phyloP scores from a whole-genome alignment of 2,888 invertebrate genomes.

The Abscondita cerata region DNA sequence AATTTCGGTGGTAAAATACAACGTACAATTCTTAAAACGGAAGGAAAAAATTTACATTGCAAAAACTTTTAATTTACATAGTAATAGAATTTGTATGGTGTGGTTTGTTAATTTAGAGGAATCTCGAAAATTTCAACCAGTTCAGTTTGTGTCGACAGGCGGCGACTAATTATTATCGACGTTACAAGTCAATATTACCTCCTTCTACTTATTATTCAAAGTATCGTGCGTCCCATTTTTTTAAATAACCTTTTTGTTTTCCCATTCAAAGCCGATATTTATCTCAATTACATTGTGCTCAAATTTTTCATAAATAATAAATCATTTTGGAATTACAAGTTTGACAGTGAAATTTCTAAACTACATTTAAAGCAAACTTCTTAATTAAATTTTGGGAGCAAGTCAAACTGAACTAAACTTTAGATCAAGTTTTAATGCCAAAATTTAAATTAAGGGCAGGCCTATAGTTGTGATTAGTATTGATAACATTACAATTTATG shows the following conservation, averaged over 20 bases:
- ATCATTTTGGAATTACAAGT: too few species aligned
- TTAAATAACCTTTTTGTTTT: too few species aligned
- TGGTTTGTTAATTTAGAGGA: constrained; percentile 24
- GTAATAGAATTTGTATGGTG: constrained; percentile 31
- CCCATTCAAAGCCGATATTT: too few species aligned
- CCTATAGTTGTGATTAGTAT: too few species aligned
- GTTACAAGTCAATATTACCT: not conserved
- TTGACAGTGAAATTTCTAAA: not conserved
- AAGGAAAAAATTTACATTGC: constrained; percentile 36
- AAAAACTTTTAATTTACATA: constrained; percentile 36
- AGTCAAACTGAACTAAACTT: constrained; percentile 5
- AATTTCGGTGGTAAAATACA: constrained; percentile 20
- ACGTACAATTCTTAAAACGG: constrained; percentile 23
- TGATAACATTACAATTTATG: too few species aligned
- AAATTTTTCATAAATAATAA: too few species aligned
- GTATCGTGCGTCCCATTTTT: too few species aligned
- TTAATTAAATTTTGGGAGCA: constrained; percentile 4
- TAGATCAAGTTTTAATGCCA: not conserved
- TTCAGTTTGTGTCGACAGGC: constrained; percentile 9
- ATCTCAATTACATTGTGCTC: too few species aligned
- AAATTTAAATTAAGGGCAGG: constrained; percentile 1
- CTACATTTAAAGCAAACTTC: constrained; percentile 3
- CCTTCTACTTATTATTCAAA: too few species aligned
- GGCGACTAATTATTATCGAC: constrained; percentile 19
- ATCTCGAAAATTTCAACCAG: constrained; percentile 17